Base-by-base conservation (phyloP, 2,797 vertebrate species). In the Sebastes wilsoni region DNA sequence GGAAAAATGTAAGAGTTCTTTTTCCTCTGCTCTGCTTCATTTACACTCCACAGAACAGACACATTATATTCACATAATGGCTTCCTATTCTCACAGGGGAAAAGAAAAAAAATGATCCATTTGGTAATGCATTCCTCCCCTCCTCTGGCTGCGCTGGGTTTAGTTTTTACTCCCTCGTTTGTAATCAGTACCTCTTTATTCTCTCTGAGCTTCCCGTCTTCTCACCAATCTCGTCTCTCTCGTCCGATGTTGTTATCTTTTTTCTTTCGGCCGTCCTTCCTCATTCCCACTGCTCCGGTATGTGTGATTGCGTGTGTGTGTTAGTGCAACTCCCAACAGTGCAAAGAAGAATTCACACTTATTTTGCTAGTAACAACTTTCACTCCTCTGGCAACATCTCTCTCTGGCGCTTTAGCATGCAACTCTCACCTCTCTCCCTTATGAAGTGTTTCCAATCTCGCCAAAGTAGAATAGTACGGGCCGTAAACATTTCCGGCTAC, bases 271-370 rank as follows among this genome's bases (percentile, higher is more conserved):
- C n/a, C 2, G 0, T 59, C 18, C 20, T 28, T 52, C n/a, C 55
- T 56, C 25, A 60, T 67, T 66, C 25, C 25, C 18, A 42, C 46
- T 60, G 52, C 55, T 72, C 27, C 30, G 32, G 16, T 49, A 4
- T 32, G 27, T 72, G 52, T 62, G 27, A 28, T 36, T 52, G 4
- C 20, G 12, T 25, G 20, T 49, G 28, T 28, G 8, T 42, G 27
- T 30, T 14, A 1, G 30, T 71, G 18, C 46, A 20, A 9, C 55
- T 55, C 58, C n/a, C 27, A 61, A 32, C 16, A 54, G 64, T 23
- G 64, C 46, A 16, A 20, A 59, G n/a, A 83, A 72, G 20, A 62
- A 68, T 76, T 82, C 75, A 77, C 75, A 79, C 67, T 66, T 66
- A 30, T 58, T 72, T 42, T 46, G 30, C 34, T 28, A 2, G 70